Evolutionary conservation across 2,888 invertebrate species (phyloP).

Genomic region (Eupithecia dodoneata): DNA sequence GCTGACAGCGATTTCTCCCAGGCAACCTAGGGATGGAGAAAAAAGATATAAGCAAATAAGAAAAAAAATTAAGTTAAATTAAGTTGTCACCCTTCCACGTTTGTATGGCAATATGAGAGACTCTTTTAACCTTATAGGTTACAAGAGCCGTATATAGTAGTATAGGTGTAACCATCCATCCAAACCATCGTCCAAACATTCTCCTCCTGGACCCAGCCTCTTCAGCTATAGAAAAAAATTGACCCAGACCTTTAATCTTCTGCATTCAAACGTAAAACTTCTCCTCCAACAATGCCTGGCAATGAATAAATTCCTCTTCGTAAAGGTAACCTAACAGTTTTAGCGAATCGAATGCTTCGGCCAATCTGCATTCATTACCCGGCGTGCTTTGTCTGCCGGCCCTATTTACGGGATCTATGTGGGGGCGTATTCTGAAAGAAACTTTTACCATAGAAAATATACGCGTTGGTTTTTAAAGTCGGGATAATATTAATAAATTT

Average conservation of each 20-base stretch:
- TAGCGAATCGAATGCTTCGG: slow-evolving; percentile 56
- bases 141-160: too few relatives aligned
- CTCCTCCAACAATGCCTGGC: slow-evolving; percentile 4
- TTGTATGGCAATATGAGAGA: too few relatives aligned
- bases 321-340: slow-evolving; percentile 53
- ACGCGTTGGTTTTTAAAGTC: not conserved
- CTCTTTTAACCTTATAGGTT: too few relatives aligned
- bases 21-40: too few relatives aligned
- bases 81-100: too few relatives aligned
- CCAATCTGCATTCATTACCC: slow-evolving; percentile 75
- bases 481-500: too few relatives aligned
- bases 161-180: too few relatives aligned
- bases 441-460: not conserved
- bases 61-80: too few relatives aligned
- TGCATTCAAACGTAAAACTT: not conserved
- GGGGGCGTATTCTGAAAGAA: slow-evolving; percentile 44
- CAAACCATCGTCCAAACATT: too few relatives aligned
- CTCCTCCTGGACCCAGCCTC: not conserved
- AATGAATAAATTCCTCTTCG: slow-evolving; percentile 17
- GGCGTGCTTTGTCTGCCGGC: slow-evolving; percentile 59
- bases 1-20: too few relatives aligned
- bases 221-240: not conserved
- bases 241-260: not conserved
- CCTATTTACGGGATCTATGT: slow-evolving; percentile 59
- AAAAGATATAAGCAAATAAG: too few relatives aligned